Conservation (phyloP, 2,797 vertebrate genomes). For the Macropus fuliginosus region DNA sequence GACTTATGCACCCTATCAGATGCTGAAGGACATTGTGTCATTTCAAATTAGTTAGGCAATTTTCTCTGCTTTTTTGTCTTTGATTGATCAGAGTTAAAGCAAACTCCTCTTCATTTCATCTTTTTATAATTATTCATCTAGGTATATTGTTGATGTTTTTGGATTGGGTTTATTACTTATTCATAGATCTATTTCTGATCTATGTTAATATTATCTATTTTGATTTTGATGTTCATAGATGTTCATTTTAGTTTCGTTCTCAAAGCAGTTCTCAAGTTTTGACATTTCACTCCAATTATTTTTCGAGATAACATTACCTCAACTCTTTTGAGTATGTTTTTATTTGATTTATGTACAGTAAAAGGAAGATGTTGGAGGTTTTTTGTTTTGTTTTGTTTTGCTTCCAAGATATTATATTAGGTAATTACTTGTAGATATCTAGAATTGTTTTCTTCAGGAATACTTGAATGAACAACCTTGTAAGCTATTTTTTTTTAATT, state of each 20-base stretch:
- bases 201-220: not conserved
- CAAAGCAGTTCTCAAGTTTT: slow-evolving; percentile 23
- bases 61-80: not conserved
- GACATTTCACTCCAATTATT: slow-evolving; percentile 1
- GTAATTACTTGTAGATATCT: not conserved
- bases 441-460: slow-evolving; percentile 13
- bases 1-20: too few relatives aligned
- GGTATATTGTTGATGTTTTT: not conserved
- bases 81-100: not conserved
- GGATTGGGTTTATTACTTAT: not conserved
- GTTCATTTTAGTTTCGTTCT: slow-evolving; percentile 1
- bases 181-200: not conserved
- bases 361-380: not conserved
- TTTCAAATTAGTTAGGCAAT: too few relatives aligned
- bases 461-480: not conserved
- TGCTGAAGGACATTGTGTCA: too few relatives aligned
- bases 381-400: not conserved
- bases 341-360: not conserved
- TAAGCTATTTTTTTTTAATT: not conserved
- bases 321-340: not conserved
- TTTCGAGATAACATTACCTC: not conserved
- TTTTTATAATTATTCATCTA: not conserved
- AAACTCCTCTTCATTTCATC: not conserved
- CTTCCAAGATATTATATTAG: slow-evolving; percentile 14
- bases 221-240: slow-evolving; percentile 14